Evolutionary conservation across 92 coral and sea anemone genomes (phyloP).

Genomic region (Phenganax stokvisi): DNA sequence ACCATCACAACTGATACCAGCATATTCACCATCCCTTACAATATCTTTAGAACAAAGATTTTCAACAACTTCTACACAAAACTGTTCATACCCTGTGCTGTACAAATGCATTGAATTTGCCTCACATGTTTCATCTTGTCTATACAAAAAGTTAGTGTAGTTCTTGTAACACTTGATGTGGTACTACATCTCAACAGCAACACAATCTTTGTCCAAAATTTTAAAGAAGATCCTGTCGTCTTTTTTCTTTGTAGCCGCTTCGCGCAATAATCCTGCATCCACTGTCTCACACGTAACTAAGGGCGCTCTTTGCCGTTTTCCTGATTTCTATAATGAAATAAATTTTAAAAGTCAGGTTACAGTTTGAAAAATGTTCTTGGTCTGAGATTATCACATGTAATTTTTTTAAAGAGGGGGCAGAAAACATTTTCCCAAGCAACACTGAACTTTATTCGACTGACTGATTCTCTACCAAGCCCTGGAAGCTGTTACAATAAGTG

Average conservation of each 20-base stretch:
- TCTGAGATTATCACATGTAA: too few relatives aligned
- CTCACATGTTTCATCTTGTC: neutral
- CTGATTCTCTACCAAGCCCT: too few relatives aligned
- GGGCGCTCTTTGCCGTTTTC: neutral
- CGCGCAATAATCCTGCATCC: constrained; percentile 2
- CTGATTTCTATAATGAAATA: neutral
- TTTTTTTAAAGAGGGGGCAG: too few relatives aligned
- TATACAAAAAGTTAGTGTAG: constrained; percentile 6
- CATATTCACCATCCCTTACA: neutral
- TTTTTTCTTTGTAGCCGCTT: constrained; percentile 7
- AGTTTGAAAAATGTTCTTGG: too few relatives aligned
- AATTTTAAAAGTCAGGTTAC: neutral
- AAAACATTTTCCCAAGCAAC: too few relatives aligned
- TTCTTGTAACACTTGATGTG: constrained; percentile 12
- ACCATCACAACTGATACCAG: neutral
- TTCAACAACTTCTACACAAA: constrained; percentile 8
- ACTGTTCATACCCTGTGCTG: neutral
- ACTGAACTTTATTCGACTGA: too few relatives aligned
- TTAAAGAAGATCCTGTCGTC: neutral
- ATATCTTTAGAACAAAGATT: constrained; percentile 7
- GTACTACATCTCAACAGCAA: constrained; percentile 13
- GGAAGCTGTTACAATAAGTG: too few relatives aligned
- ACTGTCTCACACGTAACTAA: neutral
- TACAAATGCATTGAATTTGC: neutral
- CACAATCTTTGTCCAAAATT: constrained; percentile 14